A percentile compares a stretch with the other conserved stretches of the same genome.
Evolutionary conservation across 92 coral and sea anemone genomes (phyloP).

Genomic region (Palythoa grandiflora): DNA sequence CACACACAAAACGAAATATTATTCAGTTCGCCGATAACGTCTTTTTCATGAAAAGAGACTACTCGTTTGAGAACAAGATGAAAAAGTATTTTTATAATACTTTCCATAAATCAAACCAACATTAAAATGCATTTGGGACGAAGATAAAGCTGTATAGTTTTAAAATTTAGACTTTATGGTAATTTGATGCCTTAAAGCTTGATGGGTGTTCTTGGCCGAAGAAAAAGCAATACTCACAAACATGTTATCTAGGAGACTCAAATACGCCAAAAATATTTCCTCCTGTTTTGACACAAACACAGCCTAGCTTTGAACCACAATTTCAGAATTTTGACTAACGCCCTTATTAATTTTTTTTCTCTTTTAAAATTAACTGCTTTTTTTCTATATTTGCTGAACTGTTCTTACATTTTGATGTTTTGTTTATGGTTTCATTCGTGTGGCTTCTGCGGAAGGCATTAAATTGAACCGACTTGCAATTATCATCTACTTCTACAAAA

Average conservation of each 20-base stretch:
- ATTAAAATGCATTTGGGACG: slow-evolving; percentile 15
- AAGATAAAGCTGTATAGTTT: background rate
- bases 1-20: background rate
- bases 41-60: background rate
- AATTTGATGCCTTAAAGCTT: slow-evolving; percentile 22
- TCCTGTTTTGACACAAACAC: background rate
- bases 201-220: slow-evolving; percentile 24
- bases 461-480: slow-evolving; percentile 8
- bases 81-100: background rate
- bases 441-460: slow-evolving; percentile 35
- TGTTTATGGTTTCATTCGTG: slow-evolving; percentile 34
- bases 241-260: slow-evolving; percentile 32
- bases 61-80: background rate
- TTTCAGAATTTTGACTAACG: background rate
- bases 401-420: slow-evolving; percentile 2
- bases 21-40: background rate
- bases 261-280: slow-evolving; percentile 25
- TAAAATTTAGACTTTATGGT: slow-evolving; percentile 20
- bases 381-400: background rate
- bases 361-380: background rate
- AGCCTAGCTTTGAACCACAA: background rate
- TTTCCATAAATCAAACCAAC: slow-evolving; percentile 17
- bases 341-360: background rate
- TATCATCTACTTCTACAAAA: slow-evolving; percentile 13
- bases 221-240: background rate